Evolutionary conservation across 2,797 vertebrate genomes (phyloP), one percentile per base, ranked within the genome.

Genomic region (Dromococcyx pavoninus): DNA sequence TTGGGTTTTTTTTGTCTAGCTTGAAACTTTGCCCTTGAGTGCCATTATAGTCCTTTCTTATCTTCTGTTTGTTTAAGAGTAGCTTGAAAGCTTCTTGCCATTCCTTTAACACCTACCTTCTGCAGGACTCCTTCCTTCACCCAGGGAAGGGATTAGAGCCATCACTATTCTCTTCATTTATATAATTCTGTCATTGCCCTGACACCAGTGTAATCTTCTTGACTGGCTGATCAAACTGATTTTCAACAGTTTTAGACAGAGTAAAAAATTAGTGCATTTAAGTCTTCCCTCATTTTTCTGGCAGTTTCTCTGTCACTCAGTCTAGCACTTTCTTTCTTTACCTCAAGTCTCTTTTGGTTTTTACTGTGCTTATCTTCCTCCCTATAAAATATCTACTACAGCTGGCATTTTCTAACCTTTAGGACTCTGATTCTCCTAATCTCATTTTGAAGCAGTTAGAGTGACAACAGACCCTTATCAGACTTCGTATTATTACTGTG

Each of bases 181-280:
- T 95, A 32, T 94, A 78, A 95, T 93, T 95, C 84, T 94, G 84
- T 94, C 92, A 93, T 77, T 94, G 74, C 81, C 54, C 76, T 94
- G 88, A 92, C 91, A 95, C 78, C 65, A 71, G 86, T 0, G 16
- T 95, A 93, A 95, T 97, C 84, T 94, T 94, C 94, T 91, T 96
- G 94, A 96, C 92, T 96, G 89, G 53, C 84, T 94, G 89, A 96
- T 95, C 89, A 95, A 94, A 95, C 84, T 91, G 84, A 89, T 92
- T 95, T 91, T 83, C 89, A 95, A 92, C 91, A 91, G 84, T 95
- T 94, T 91, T 74, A 93, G 90, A 94, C 93, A 92, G 82, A 94
- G 74, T 67, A 53, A 95, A 94, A 96, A 92, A 85, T 93, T 67
- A 96, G 74, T 85, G 61, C 41, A 22, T 94, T 91, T 94, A 75